Percentiles rank a stretch among this genome's conserved stretches.
These are phyloP conservation scores for Lagopus muta DNA, from an alignment of 2,113 vertebrate genomes.

Conservation along the genomic window DNA sequence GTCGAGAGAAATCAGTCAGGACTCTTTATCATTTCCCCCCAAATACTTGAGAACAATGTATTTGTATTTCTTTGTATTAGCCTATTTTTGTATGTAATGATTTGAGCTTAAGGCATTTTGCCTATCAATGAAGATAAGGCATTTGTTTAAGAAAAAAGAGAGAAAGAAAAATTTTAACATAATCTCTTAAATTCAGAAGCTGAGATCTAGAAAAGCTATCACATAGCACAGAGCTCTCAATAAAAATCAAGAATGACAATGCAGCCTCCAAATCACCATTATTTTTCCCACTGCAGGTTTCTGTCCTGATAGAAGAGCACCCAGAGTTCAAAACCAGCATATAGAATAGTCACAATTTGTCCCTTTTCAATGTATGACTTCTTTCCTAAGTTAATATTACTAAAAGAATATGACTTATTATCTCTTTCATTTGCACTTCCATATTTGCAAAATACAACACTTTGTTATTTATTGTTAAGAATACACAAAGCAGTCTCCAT, in stretches of 20 bases:
- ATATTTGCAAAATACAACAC: not conserved
- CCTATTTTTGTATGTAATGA: not conserved
- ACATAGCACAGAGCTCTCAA: not conserved
- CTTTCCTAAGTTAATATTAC: not conserved
- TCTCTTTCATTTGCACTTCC: not conserved
- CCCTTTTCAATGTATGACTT: not conserved
- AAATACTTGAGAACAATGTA: not conserved
- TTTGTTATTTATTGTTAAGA: not conserved
- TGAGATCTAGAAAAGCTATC: not conserved
- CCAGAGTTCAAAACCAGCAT: not conserved
- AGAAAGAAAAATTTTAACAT: not conserved
- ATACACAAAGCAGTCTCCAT: not conserved
- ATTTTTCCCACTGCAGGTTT: not conserved
- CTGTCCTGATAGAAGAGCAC: not conserved
- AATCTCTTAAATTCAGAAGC: not conserved
- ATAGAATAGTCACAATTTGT: not conserved
- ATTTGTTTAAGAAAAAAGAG: not conserved
- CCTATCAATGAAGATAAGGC: not conserved
- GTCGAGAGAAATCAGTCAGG: not conserved
- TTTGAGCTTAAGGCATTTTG: too few relatives aligned
- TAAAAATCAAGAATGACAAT: slow-evolving; percentile 9
- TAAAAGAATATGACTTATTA: not conserved
- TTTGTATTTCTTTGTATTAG: not conserved
- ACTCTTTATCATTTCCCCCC: not conserved
- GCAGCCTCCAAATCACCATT: not conserved